A percentile compares a stretch with the other conserved stretches of the same genome.
These are phyloP conservation scores for Tinea pellionella DNA, from an alignment of 2,888 invertebrate species.

Conservation along the genomic window DNA sequence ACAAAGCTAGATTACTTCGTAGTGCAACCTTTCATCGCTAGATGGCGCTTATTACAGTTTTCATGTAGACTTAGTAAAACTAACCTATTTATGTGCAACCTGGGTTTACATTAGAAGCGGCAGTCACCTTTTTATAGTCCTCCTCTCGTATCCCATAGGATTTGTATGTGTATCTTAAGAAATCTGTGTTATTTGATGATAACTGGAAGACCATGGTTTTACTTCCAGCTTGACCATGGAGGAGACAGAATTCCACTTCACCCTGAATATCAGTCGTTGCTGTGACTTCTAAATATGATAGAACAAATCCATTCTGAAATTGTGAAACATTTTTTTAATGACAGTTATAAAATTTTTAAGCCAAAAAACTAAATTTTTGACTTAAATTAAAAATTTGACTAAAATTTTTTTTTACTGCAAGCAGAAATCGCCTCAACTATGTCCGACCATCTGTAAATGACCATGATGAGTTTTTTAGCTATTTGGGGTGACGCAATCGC, in stretches of 20 bases:
- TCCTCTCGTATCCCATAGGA: slow-evolving; percentile 51
- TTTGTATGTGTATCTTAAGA: slow-evolving; percentile 45
- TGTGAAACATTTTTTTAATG: too few species aligned
- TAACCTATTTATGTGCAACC: slow-evolving; percentile 29
- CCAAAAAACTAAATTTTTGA: too few species aligned
- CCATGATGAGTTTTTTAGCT: too few species aligned
- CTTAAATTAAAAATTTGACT: too few species aligned
- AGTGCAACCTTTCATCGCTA: neutral
- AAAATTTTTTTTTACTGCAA: too few species aligned
- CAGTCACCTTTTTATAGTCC: slow-evolving; percentile 56
- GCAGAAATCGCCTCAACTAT: too few species aligned
- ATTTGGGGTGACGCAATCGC: too few species aligned
- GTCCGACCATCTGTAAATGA: too few species aligned
- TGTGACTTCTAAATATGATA: slow-evolving; percentile 46
- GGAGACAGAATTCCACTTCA: slow-evolving; percentile 39
- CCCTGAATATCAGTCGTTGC: slow-evolving; percentile 38
- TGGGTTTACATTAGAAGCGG: slow-evolving; percentile 3
- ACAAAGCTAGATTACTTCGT: neutral
- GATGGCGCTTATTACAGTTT: slow-evolving; percentile 3
- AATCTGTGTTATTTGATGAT: slow-evolving; percentile 51
- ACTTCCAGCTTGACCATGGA: slow-evolving; percentile 43
- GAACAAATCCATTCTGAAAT: slow-evolving; percentile 45
- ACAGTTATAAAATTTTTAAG: too few species aligned
- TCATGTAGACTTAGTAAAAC: slow-evolving; percentile 18
- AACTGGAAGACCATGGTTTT: slow-evolving; percentile 46